phyloP scores from a whole-genome alignment of 2,113 vertebrate genomes.

The Galbula dea region DNA sequence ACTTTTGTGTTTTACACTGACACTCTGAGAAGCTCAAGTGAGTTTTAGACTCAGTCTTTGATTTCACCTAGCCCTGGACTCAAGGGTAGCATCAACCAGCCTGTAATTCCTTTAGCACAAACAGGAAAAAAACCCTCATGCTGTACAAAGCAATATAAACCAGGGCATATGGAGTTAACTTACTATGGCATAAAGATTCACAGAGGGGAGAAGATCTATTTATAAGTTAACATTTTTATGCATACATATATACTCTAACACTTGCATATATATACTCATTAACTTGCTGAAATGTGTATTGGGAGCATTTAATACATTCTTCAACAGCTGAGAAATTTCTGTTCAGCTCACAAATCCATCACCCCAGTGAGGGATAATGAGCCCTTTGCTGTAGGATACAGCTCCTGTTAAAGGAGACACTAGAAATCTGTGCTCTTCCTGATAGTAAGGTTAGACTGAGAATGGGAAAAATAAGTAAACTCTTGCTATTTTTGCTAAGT shows the following conservation, averaged over 20 bases:
- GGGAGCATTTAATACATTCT: slow-evolving; percentile 10
- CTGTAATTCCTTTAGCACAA: not conserved
- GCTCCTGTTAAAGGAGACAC: not conserved
- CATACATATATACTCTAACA: not conserved
- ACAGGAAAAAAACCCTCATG: not conserved
- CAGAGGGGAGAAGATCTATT: not conserved
- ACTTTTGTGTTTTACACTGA: not conserved
- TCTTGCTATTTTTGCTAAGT: not conserved
- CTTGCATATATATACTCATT: slow-evolving; percentile 24
- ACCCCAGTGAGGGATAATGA: slow-evolving; percentile 8
- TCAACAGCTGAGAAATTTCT: slow-evolving; percentile 34
- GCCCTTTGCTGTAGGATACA: not conserved
- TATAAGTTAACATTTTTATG: slow-evolving; percentile 28
- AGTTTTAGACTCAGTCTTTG: not conserved
- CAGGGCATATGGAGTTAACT: not conserved
- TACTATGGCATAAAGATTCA: not conserved
- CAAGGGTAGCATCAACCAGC: not conserved
- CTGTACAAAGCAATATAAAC: not conserved
- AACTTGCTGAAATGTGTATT: not conserved
- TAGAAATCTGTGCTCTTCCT: not conserved
- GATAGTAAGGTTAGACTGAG: not conserved
- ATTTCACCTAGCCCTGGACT: not conserved
- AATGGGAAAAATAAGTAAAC: not conserved
- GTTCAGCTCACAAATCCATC: not conserved
- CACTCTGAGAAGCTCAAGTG: not conserved